Percentiles rank a stretch among this genome's conserved stretches.
These are phyloP conservation scores for Eucidaris tribuloides DNA, from an alignment of 35 echinoderm and acorn worm genomes.

Conservation along the genomic window DNA sequence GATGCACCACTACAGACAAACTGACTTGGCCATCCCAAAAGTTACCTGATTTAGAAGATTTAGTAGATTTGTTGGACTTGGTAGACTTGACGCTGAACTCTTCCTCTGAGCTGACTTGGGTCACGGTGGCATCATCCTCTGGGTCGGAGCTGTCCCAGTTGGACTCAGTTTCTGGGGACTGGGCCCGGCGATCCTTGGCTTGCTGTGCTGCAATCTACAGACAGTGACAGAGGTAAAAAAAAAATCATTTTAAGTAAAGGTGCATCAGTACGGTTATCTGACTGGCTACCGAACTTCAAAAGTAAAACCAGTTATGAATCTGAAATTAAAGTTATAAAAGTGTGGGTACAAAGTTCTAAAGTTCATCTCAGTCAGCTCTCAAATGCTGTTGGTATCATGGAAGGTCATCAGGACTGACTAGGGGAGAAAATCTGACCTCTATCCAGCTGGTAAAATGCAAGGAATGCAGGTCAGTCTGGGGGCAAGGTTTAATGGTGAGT, in stretches of 20 bases:
- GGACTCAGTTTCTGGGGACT: conserved; percentile 53
- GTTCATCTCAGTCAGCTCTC: neutral
- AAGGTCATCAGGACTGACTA: neutral
- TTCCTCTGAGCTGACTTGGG: conserved; percentile 66
- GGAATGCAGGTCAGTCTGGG: too few species aligned
- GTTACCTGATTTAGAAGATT: neutral
- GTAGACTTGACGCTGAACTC: conserved; percentile 13
- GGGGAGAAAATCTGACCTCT: too few species aligned
- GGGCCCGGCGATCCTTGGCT: conserved; percentile 22
- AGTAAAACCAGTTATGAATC: neutral
- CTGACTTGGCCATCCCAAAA: too few species aligned
- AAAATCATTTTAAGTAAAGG: neutral
- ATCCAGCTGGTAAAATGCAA: too few species aligned
- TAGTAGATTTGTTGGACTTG: neutral
- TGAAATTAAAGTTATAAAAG: neutral
- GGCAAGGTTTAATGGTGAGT: too few species aligned
- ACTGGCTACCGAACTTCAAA: too few species aligned
- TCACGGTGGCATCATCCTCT: conserved; percentile 34
- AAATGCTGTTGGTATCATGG: too few species aligned
- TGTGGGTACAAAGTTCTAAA: neutral
- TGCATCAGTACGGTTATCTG: too few species aligned
- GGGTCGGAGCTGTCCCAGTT: conserved; percentile 76
- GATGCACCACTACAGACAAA: too few species aligned
- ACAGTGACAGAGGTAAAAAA: neutral
- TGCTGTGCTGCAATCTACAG: conserved; percentile 48